These are phyloP conservation scores for Ciconia stormi DNA, from an alignment of 2,113 vertebrate species.

Conservation along the genomic window DNA sequence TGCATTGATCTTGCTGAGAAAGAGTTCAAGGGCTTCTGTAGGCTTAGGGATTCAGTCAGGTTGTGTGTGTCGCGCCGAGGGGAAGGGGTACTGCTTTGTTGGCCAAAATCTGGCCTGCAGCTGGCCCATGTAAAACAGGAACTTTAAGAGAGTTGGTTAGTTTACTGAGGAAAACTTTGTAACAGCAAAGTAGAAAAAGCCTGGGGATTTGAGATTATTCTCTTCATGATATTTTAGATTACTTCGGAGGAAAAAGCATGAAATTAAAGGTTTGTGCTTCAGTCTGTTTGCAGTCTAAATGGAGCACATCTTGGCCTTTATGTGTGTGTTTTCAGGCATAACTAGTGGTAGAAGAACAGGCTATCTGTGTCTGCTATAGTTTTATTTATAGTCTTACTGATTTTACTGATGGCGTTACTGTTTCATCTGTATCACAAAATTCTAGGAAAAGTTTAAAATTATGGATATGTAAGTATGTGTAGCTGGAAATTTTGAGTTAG, in stretches of 20 bases:
- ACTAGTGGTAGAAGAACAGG: background rate
- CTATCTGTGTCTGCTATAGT: background rate
- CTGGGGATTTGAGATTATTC: background rate
- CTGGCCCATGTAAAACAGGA: background rate
- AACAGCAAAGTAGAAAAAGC: background rate
- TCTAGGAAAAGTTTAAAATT: background rate
- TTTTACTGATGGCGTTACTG: background rate
- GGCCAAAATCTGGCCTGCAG: background rate
- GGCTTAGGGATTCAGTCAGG: background rate
- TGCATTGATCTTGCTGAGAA: background rate
- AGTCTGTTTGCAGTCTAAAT: background rate
- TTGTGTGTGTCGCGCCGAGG: background rate
- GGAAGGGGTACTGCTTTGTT: background rate
- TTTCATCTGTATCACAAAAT: background rate
- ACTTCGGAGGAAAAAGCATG: background rate
- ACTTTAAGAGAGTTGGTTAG: background rate
- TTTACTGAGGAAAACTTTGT: background rate
- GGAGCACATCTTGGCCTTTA: background rate
- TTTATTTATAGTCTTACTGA: background rate
- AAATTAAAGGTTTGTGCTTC: background rate
- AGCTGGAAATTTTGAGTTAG: background rate
- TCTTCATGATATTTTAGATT: background rate
- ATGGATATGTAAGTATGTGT: background rate
- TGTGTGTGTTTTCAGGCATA: background rate
- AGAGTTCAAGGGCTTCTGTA: background rate